Evolutionary conservation across 30 jellyfish, hydroid and myxozoan genomes (phyloP), one percentile per base, ranked within the genome.

Genomic region (Sanderia malayensis): DNA sequence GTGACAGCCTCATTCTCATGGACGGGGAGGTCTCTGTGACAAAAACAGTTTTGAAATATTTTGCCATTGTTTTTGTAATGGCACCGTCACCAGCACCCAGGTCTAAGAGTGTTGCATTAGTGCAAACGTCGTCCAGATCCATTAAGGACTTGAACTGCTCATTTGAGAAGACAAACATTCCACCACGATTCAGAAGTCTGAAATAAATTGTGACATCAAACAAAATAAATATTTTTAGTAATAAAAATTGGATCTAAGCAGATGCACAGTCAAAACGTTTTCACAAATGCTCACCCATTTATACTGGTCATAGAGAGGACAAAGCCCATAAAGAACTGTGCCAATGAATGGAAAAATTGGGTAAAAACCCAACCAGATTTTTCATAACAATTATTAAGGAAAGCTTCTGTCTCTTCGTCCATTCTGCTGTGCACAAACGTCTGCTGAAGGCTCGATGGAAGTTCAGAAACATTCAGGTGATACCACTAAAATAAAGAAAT

Each of bases 81-180:
- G 55, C 76, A 1, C 97, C 97, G 76, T 89, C 95, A 21, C 97
- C 97, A 26, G 97, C 97, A 17, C 97, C 97, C 62, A 89, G 95
- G 44, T 89, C 97, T 19, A 89, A 80, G 31, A 74, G 34, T 19
- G 85, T 53, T 23, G 76, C 61, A n/a, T 80, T 61, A 65, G 70
- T 70, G 28, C 81, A 62, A 7, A 71, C 47, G 19, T 67, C 76
- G 28, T 79, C 80, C 20, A 89, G 70, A 34, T 85, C 79, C 31
- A 66, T n/a, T 17, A 89, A 71, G n/a, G 49, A 46, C 31, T 47
- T 41, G 71, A 89, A 82, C 77, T 89, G 97, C 15, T 82, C 84
- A 31, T 59, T 46, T 8, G 97, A 89, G 60, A 82, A 89, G 2
- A 89, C 97, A 58, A 89, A 89, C 97, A 89, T 89, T 27, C 92